Base-by-base conservation (phyloP, 2,113 vertebrate genomes). In the Castor canadensis region DNA sequence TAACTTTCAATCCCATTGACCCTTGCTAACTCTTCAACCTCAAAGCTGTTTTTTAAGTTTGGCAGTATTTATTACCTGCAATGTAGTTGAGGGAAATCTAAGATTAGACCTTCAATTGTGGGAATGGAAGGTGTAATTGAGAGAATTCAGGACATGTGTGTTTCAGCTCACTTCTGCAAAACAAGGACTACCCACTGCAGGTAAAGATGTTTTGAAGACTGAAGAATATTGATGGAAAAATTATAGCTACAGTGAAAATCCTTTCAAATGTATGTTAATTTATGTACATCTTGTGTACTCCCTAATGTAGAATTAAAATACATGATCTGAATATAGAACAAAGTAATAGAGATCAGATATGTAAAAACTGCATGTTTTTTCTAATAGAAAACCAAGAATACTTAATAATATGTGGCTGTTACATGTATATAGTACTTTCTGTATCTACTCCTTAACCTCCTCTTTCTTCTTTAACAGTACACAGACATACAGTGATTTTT, bases 401-500 rank as follows among this genome's bases (percentile, higher is more conserved):
- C 62, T 80, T 94, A 40, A 91, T 88, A 71, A 38, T 38, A 40
- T 91, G 49, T 81, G 38, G 43, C 82, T 96, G 40, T 84, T 95
- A 73, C 60, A 96, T 77, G 15, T 49, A 66, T 38, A 67, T 93
- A 84, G 47, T 60, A 72, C 82, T 93, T 88, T 95, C 24, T 92
- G 5, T 64, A 87, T 95, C 52, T 94, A 24, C 16, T 92, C 89
- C 38, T 95, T 89, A 95, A 75, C 35, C 52, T 92, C 54, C 35
- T 89, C 35, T 87, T 52, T 83, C 47, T 93, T 58, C 72, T 69
- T 86, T 87, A 90, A 73, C 84, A 92, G 88, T 75, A 86, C 84
- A 93, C 81, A 96, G 47, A 95, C 77, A 95, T 93, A 93, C 52
- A 95, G 30, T 91, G 67, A 95, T 92, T 90, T 95, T 94, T 90